Percentiles rank a stretch among this genome's conserved stretches.
Evolutionary conservation across 2,888 invertebrate genomes (phyloP).

Genomic region (Agrypnus murinus): DNA sequence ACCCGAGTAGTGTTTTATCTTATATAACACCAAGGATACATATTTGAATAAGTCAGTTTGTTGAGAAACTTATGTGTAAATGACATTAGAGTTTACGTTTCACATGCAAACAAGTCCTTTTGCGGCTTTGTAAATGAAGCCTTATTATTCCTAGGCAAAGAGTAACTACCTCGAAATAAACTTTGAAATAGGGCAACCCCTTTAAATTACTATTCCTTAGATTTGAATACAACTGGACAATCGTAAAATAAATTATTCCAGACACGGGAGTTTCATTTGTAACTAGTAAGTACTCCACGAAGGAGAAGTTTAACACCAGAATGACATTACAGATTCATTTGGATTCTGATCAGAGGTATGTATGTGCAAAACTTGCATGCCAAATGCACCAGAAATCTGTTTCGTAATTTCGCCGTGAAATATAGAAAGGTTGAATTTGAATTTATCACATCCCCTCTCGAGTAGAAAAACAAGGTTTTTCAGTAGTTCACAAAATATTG

Average conservation of each 20-base stretch:
- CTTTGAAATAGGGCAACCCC: background rate
- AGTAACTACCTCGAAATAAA: slow-evolving; percentile 9
- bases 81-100: slow-evolving; percentile 26
- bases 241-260: slow-evolving; percentile 6
- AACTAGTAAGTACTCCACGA: slow-evolving; percentile 18
- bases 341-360: slow-evolving; percentile 11
- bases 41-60: slow-evolving; percentile 11
- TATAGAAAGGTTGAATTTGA: background rate
- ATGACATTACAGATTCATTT: slow-evolving; percentile 14
- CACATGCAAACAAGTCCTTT: slow-evolving; percentile 28
- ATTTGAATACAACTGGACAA: slow-evolving; percentile 2
- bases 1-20: background rate
- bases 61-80: slow-evolving; percentile 12
- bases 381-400: background rate
- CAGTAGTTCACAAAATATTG: no score
- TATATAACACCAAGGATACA: background rate
- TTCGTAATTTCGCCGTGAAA: background rate
- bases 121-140: slow-evolving; percentile 21
- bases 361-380: background rate
- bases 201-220: slow-evolving; percentile 1
- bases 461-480: background rate
- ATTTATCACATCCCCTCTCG: background rate
- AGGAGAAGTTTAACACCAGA: slow-evolving; percentile 6
- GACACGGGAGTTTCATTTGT: slow-evolving; percentile 18
- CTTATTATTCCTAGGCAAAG: background rate